A percentile compares a stretch with the other conserved stretches of the same genome.
These are phyloP conservation scores for Galemys pyrenaicus DNA, from an alignment of 2,113 vertebrate genomes.

Conservation along the genomic window DNA sequence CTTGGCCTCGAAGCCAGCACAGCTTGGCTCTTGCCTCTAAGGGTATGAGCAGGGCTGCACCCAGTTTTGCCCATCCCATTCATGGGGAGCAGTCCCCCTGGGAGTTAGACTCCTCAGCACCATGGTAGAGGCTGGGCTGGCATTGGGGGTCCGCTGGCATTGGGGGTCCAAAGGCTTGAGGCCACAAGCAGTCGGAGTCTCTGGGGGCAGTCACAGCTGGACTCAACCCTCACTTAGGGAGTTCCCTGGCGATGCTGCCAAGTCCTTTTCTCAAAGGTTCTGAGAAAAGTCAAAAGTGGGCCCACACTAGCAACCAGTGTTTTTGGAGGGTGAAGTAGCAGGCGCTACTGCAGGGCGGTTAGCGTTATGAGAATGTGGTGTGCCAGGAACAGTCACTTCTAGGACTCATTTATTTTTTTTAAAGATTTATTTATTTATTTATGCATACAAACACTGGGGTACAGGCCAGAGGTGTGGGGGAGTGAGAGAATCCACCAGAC, in stretches of 20 bases:
- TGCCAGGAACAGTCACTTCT: background rate
- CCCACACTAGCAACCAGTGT: background rate
- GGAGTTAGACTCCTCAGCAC: background rate
- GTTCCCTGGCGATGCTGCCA: background rate
- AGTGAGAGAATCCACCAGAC: no score
- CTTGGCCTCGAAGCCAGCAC: background rate
- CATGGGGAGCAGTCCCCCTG: background rate
- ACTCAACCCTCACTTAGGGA: background rate
- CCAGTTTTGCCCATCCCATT: background rate
- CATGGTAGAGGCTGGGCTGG: background rate
- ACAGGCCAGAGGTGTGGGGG: no score
- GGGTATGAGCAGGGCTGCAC: background rate
- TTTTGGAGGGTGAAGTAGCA: background rate
- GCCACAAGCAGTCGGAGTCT: background rate
- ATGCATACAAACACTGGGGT: no score
- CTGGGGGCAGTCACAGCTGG: background rate
- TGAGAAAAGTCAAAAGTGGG: background rate
- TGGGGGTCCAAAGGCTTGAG: background rate
- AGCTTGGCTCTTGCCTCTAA: background rate
- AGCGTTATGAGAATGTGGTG: background rate
- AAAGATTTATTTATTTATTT: no score
- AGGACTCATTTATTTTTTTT: background rate
- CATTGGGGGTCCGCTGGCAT: background rate
- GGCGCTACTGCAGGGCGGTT: background rate
- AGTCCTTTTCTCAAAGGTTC: slow-evolving; percentile 6